Conservation (phyloP, 2,888 invertebrate genomes). For the Melanotus villosus region DNA sequence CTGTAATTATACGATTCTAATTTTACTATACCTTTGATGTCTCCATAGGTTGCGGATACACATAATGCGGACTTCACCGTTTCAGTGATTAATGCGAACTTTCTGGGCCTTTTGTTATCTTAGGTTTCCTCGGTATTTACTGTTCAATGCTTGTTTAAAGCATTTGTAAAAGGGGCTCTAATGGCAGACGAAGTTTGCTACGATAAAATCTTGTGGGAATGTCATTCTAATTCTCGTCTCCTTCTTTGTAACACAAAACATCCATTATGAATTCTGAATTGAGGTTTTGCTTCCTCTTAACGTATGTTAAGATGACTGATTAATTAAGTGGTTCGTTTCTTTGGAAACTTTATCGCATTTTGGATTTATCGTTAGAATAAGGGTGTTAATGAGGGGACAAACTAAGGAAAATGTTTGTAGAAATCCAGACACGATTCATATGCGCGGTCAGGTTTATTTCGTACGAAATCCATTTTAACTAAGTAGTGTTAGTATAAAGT, state of each 20-base stretch:
- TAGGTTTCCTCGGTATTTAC: slow-evolving; percentile 25
- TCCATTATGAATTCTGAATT: no score
- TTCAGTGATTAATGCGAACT: slow-evolving; percentile 17
- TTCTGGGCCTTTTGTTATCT: slow-evolving; percentile 15
- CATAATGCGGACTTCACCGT: neutral
- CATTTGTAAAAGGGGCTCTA: slow-evolving; percentile 6
- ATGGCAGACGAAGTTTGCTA: neutral
- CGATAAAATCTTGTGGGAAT: slow-evolving; percentile 6
- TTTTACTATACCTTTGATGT: neutral
- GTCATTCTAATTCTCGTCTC: neutral
- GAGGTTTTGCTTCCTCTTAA: neutral
- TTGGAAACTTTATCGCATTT: neutral
- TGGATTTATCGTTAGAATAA: neutral
- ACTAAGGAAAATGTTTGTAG: slow-evolving; percentile 3
- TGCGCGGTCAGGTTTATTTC: slow-evolving; percentile 54
- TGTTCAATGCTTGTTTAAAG: slow-evolving; percentile 10
- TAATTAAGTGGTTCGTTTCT: neutral
- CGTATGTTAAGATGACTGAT: neutral
- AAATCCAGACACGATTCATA: slow-evolving; percentile 46
- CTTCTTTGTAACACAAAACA: neutral
- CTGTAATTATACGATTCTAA: neutral
- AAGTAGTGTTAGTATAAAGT: slow-evolving; percentile 45
- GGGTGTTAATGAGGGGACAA: neutral
- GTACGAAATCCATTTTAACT: slow-evolving; percentile 52
- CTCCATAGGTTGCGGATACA: neutral